phyloP scores from a whole-genome alignment of 2,888 invertebrate genomes.

The Hoplodrina blanda region DNA sequence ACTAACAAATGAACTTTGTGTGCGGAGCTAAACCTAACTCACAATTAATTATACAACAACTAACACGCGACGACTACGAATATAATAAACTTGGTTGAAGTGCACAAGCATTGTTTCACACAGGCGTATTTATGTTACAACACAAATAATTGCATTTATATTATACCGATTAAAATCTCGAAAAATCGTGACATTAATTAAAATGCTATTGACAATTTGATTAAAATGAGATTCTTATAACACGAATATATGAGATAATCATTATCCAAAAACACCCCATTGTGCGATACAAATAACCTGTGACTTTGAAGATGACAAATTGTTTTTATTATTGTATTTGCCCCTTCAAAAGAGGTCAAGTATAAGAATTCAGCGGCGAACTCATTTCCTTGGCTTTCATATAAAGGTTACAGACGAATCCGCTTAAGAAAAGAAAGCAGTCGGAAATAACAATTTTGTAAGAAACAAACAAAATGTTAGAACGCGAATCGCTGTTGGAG shows the following conservation, averaged over 20 bases:
- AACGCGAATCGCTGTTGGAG: constrained; percentile 83
- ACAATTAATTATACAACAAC: constrained; percentile 55
- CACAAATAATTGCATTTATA: constrained; percentile 42
- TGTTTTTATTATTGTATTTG: constrained; percentile 76
- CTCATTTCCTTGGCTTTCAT: constrained; percentile 87
- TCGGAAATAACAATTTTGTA: constrained; percentile 89
- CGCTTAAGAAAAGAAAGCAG: constrained; percentile 87
- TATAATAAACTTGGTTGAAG: constrained; percentile 57
- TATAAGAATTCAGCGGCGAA: constrained; percentile 79
- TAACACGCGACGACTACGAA: constrained; percentile 51
- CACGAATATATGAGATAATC: constrained; percentile 2
- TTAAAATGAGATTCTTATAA: constrained; percentile 19
- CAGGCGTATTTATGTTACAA: constrained; percentile 34
- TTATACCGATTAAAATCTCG: constrained; percentile 28
- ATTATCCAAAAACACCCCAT: constrained; percentile 5
- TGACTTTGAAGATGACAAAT: constrained; percentile 67
- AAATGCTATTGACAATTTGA: constrained; percentile 8
- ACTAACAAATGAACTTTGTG: constrained; percentile 56
- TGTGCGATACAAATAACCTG: constrained; percentile 36
- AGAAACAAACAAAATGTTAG: constrained; percentile 89
- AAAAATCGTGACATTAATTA: constrained; percentile 15
- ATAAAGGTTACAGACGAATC: constrained; percentile 84
- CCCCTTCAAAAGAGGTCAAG: constrained; percentile 81
- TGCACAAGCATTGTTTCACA: constrained; percentile 41
- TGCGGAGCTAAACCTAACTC: constrained; percentile 50